Base-by-base conservation (phyloP, 2,113 vertebrate genomes). In the Cheilinus undulatus region DNA sequence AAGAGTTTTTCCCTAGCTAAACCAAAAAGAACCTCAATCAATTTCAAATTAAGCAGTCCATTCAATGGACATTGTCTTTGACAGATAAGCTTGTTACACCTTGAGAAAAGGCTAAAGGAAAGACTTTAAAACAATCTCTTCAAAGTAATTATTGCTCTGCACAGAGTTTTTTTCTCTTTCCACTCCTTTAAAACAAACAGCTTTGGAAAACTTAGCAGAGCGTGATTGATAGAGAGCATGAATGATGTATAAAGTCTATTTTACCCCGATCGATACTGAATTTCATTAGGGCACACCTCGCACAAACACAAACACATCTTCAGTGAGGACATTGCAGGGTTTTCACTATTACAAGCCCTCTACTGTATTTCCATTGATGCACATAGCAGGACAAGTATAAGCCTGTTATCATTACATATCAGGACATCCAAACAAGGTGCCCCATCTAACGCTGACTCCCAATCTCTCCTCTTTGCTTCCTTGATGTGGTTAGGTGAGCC, bases 241-340 rank as follows among this genome's bases (percentile, higher is more conserved):
- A 93, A 94, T 94, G 93, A 94, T 95, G 93, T 93, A 95, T 94
- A 91, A 94, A 92, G 93, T 92, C 92, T 94, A 90, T 93, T 92
- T 94, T 94, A 86, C 86, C 73, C 70, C 56, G 88, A 93, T 95
- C 94, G 69, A 92, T 95, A 94, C 77, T 89, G 92, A 88, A 94
- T 92, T 93, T 94, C 86, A 92, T 94, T 95, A 91, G 73, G 84
- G 85, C 76, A 73, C 79, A 78, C 77, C 63, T 68, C 28, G 19
- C 49, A 34, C 30, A 26, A 30, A 52, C 40, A 56, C 63, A 52
- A 38, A 54, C 63, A 70, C 60, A 76, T 38, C 65, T 68, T 77
- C 59, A 68, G 71, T 24, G 58, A 75, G 76, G 72, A 76, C 65
- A 77, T 32, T 86, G 81, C 75, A 56, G 65, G 24, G 50, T 75